Conservation (phyloP, 2,888 invertebrate species). For the Calephelis perditalis region DNA sequence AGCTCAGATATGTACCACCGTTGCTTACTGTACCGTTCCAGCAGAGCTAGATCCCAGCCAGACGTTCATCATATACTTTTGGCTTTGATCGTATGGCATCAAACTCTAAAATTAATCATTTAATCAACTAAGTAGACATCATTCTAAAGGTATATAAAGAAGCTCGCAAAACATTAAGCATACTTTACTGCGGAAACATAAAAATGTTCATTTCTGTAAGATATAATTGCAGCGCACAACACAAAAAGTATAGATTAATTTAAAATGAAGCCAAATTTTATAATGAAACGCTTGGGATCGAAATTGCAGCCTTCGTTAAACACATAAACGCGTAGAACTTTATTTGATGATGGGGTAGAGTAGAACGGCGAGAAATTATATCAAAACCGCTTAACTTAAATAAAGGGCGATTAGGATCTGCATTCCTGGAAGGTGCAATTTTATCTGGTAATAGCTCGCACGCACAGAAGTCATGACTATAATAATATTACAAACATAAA, state of each 20-base stretch:
- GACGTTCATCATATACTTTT: too few species aligned
- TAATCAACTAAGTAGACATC: too few species aligned
- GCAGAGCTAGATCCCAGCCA: too few species aligned
- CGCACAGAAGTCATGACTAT: conserved; percentile 3
- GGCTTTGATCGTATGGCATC: too few species aligned
- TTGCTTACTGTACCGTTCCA: too few species aligned
- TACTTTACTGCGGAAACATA: not conserved
- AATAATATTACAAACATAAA: too few species aligned
- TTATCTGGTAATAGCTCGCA: conserved; percentile 25
- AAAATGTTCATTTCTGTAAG: not conserved
- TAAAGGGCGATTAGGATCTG: conserved; percentile 46
- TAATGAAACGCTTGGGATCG: conserved; percentile 57
- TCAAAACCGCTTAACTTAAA: conserved; percentile 64
- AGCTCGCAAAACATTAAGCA: not conserved
- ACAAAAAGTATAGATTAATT: conserved; percentile 21
- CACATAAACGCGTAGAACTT: conserved; percentile 66
- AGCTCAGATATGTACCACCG: too few species aligned
- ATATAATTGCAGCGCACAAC: conserved; percentile 8
- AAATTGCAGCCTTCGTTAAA: conserved; percentile 65
- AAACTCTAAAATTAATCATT: too few species aligned
- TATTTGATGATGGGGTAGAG: conserved; percentile 64
- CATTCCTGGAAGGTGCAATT: conserved; percentile 53
- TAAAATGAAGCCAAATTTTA: conserved; percentile 42
- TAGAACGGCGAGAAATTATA: conserved; percentile 57
- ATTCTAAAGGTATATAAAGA: not conserved